Base-by-base conservation (phyloP, 2,888 invertebrate genomes). In the Gymnosoma rotundatum region DNA sequence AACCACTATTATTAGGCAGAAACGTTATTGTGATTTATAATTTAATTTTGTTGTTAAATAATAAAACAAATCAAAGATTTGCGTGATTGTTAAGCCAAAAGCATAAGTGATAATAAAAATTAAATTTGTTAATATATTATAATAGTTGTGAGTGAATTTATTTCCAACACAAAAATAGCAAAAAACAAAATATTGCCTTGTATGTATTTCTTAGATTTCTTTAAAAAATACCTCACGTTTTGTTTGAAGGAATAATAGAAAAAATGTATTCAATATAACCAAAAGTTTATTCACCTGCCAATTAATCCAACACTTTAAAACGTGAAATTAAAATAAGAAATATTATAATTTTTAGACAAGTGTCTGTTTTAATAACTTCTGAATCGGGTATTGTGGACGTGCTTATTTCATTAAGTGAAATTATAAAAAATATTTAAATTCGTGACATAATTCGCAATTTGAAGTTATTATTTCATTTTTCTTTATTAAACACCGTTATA, bases 401-500 rank as follows among this genome's bases (percentile, higher is more conserved):
- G 61, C n/a, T 45, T 54, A 32, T 20, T 42, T 16, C 14, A 64
- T 56, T 63, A 42, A 32, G 20, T 32, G 1, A 45, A 64, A 64
- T 50, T 1, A 48, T 4, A 18, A 56, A 20, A 36, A 66, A 61
- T 87, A 61, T 87, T 87, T 81, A 87, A 87, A 88, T 89, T 87
- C 87, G 78, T 72, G 81, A 78, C 88, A 87, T 87, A 87, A 86
- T 82, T 67, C 12, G 67, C 76, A 52, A 66, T 82, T 74, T 79
- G 32, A 54, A 70, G 42, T 45, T 76, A 72, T 81, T 69, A 64
- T 73, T 67, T 76, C 42, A 66, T 67, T 83, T 86, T 88, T 5
- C 7, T 2, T 75, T 83, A 12, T 75, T 78, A 63, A 86, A 86
- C 82, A 87, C 89, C 88, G 89, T 89, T 89, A 89, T 45, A 48